A percentile compares a stretch with the other conserved stretches of the same genome.
These are phyloP conservation scores for Aspiorhynchus laticeps DNA, from an alignment of 2,113 vertebrate genomes.

Conservation along the genomic window DNA sequence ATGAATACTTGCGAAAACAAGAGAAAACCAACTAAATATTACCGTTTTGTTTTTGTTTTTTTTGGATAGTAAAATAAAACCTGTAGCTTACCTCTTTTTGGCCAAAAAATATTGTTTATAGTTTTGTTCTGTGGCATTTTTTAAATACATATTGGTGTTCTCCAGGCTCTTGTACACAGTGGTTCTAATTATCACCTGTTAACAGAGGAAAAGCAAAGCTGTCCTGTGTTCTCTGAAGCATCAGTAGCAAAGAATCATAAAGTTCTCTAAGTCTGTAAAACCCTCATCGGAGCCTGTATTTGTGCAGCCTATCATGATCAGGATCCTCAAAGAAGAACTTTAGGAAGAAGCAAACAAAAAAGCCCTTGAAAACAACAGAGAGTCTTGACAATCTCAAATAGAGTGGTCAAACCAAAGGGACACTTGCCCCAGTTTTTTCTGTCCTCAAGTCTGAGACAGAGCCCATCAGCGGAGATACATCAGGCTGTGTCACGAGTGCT, in stretches of 20 bases:
- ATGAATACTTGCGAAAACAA: too few relatives aligned
- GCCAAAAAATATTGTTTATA: too few relatives aligned
- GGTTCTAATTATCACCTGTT: not conserved
- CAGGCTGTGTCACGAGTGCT: slow-evolving; percentile 68
- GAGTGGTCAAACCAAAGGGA: slow-evolving; percentile 39
- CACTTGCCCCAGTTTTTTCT: slow-evolving; percentile 35
- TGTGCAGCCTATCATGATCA: not conserved
- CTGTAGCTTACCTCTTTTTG: too few relatives aligned
- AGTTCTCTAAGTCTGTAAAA: not conserved
- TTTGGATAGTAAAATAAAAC: too few relatives aligned
- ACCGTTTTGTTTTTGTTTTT: too few relatives aligned
- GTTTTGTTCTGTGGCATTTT: too few relatives aligned
- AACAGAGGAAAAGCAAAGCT: not conserved
- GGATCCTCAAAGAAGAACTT: not conserved
- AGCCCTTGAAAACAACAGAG: slow-evolving; percentile 14
- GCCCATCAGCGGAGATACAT: slow-evolving; percentile 60
- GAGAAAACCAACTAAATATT: too few relatives aligned
- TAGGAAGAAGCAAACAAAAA: not conserved
- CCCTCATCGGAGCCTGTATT: not conserved
- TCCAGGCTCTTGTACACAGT: not conserved
- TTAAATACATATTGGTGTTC: not conserved
- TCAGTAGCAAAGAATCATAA: not conserved
- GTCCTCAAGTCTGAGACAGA: slow-evolving; percentile 53
- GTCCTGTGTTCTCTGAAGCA: not conserved
- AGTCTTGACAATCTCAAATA: slow-evolving; percentile 27